Base-by-base conservation (phyloP, 2,888 invertebrate genomes). In the Diarsia dahlii region DNA sequence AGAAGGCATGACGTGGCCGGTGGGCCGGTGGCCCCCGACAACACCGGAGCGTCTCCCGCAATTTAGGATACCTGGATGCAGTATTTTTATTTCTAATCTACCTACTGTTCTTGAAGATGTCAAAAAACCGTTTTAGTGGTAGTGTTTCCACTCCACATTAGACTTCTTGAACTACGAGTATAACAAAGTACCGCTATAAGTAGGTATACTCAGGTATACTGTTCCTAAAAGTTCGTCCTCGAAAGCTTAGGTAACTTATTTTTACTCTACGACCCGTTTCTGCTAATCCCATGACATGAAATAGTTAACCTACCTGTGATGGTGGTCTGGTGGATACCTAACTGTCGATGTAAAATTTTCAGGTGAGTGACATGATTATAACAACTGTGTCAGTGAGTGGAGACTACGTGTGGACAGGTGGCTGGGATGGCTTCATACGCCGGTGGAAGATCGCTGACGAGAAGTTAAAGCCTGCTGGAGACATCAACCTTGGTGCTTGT, bases 381-480 rank as follows among this genome's bases (percentile, higher is more conserved):
- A 97, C 97, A 69, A 94, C 95, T 80, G 81, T 97, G 63, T 93
- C 95, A 46, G 91, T 94, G 10, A 94, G 91, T 23, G 94, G 95
- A 0, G 91, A 93, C 76, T 91, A 92, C 80, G 94, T 96, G 10
- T 97, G 97, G 94, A 97, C 97, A 1, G 97, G 96, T 1, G 97
- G 97, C 15, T 96, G 97, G 93, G 97, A 97, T 83, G 97, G 97
- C 23, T 91, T 91, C 74, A 91, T 97, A 58, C 93, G 94, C 68
- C 90, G 96, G 46, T 96, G 95, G 95, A 94, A 92, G 80, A 93
- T 96, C 58, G 79, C 84, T 1, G 90, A 86, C 13, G 91, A 96
- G 60, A 92, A 94, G 75, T 80, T 96, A 62, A 89, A 93, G 79
- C 80, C 91, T 48, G 92, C 92, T 3, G 96, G 96, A 52, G 94